Percentiles rank a stretch among this genome's conserved stretches.
Evolutionary conservation across 2,888 invertebrate species (phyloP).

Genomic region (Halocaridina rubra): DNA sequence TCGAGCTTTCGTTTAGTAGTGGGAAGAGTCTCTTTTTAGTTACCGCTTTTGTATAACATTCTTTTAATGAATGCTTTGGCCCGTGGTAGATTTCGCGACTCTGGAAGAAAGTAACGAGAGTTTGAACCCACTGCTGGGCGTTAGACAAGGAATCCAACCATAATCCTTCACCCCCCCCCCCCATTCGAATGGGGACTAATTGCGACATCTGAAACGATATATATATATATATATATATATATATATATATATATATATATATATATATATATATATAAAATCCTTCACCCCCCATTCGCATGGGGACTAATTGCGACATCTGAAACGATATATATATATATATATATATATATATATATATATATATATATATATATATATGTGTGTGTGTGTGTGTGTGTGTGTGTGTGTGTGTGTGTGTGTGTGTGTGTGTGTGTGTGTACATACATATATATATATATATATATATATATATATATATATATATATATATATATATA

Average conservation of each 20-base stretch:
- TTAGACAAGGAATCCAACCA: too few species aligned
- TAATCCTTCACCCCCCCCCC: too few species aligned
- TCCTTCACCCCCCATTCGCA: not conserved
- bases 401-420: not conserved
- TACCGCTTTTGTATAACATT: too few species aligned
- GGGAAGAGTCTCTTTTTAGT: too few species aligned
- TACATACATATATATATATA: slow-evolving; percentile 2
- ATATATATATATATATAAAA: not conserved
- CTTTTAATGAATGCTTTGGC: too few species aligned
- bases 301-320: too few species aligned
- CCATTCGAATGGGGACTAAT: too few species aligned
- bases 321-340: not conserved
- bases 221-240: slow-evolving; percentile 14
- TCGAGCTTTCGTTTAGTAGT: too few species aligned
- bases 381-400: not conserved
- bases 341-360: slow-evolving; percentile 14
- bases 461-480: slow-evolving; percentile 20
- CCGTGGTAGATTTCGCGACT: too few species aligned
- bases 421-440: not conserved
- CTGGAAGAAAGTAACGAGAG: too few species aligned
- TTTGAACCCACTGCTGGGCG: too few species aligned
- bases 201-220: not conserved
- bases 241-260: slow-evolving; percentile 14
- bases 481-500: slow-evolving; percentile 32
- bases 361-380: slow-evolving; percentile 5